Base-by-base conservation (phyloP, 1,140 invertebrate genomes). In the Leptestheria dahalacensis region DNA sequence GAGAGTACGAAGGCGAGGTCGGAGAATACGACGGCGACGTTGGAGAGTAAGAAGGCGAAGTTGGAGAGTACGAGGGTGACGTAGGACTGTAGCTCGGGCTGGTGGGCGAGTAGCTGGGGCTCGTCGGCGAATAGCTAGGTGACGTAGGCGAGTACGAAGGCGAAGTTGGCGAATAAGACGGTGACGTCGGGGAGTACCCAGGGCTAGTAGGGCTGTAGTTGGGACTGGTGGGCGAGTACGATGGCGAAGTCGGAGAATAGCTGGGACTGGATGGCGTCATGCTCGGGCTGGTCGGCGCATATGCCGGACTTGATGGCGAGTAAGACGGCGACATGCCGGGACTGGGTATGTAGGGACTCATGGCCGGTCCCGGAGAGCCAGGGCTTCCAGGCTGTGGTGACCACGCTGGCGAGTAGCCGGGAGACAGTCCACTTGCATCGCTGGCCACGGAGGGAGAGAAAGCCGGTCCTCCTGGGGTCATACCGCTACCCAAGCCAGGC, bases 391-490 rank as follows among this genome's bases (percentile, higher is more conserved):
- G 88, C 61, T 82, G 82, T 63, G 86, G 86, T 4, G 70, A 75
- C 74, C 74, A 78, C 6, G 58, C 83, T 75, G 65, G 87, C 72
- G 85, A 89, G 66, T 86, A 87, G 0, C 82, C 84, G 6, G 91
- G 91, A 2, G 88, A 93, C 66, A 91, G 77, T 1, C 90, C 89
- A n/a, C 87, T 89, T 0, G 88, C 87, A 70, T 93, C 90, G 6
- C 87, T 90, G 10, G 88, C 83, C 1, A 86, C 86, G 0, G 88
- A 91, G 2, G 96, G 96, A 18, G 96, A 99, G 73, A 99, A 99
- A 26, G 90, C 90, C 2, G 93, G 91, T 21, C 86, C 91, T 51
- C 90, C 91, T 0, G 94, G 93, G 6, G 94, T 97, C 91, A 97
- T 97, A 54, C 88, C 91, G 72, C 86, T 89, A 50, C 84, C 86